phyloP scores from a whole-genome alignment of 2,888 invertebrate genomes.

The Agonopterix heracliana region DNA sequence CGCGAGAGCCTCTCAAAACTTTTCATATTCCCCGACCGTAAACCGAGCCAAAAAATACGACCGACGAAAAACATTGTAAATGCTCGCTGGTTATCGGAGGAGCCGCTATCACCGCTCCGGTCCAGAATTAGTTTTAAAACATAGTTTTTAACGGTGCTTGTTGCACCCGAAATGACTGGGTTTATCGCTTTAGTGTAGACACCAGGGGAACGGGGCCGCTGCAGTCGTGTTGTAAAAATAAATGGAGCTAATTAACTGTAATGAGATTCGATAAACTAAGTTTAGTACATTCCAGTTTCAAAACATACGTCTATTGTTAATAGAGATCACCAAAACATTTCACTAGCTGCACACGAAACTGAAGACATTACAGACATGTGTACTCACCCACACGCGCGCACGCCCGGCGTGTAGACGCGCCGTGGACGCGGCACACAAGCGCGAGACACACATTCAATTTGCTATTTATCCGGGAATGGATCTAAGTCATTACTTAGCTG shows the following conservation, averaged over 20 bases:
- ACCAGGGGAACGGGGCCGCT: slow-evolving; percentile 24
- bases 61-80: slow-evolving; percentile 73
- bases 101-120: slow-evolving; percentile 33
- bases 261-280: not conserved
- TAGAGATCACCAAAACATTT: slow-evolving; percentile 14
- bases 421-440: slow-evolving; percentile 27
- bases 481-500: slow-evolving; percentile 76
- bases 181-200: slow-evolving; percentile 36
- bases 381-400: slow-evolving; percentile 19
- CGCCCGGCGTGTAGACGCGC: slow-evolving; percentile 22
- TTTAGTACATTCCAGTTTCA: no score
- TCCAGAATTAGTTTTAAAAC: slow-evolving; percentile 67
- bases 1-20: slow-evolving; percentile 69
- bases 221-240: slow-evolving; percentile 33
- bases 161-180: slow-evolving; percentile 52
- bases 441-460: slow-evolving; percentile 70
- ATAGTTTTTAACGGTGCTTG: slow-evolving; percentile 59
- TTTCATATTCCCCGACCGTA: slow-evolving; percentile 73
- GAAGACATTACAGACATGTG: slow-evolving; percentile 14
- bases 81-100: slow-evolving; percentile 62
- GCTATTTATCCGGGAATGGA: slow-evolving; percentile 76
- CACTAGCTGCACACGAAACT: slow-evolving; percentile 6
- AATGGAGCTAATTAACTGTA: slow-evolving; percentile 34
- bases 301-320: slow-evolving; percentile 8
- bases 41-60: slow-evolving; percentile 74